Base-by-base conservation (phyloP, 92 coral and sea anemone species). In the Hydrozoanthus gracilis region DNA sequence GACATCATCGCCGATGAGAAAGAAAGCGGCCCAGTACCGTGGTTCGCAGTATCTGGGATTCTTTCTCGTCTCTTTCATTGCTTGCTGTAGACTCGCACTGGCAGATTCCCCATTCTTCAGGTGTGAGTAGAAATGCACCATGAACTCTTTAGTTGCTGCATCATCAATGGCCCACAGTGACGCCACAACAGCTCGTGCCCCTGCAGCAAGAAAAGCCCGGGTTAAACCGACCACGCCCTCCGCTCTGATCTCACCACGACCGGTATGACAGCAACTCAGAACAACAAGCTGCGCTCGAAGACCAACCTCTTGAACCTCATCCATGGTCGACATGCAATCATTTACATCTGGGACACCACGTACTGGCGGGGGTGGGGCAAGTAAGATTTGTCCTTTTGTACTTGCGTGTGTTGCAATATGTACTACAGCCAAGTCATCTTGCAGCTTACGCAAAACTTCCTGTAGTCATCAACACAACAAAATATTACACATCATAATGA, bases 161-260 rank as follows among this genome's bases (percentile, higher is more conserved):
- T 85, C 88, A 7, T 39, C 17, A 73, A 72, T 69, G 14, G 50
- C 82, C 82, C 88, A 85, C 44, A 85, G 69, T 11, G 88, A 14
- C 27, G 88, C 82, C 39, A 85, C 82, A 7, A 85, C 88, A 82
- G 77, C 73, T 15, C 49, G 72, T 58, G 39, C 87, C 87, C 64
- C 72, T 27, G 39, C 39, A 27, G 39, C 39, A 27, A 27, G 39
- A 27, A 27, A 27, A 27, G 39, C 39, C 2, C 39, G 39, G 39
- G 39, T 27, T 27, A 27, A 27, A 27, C 39, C 39, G 39, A 27
- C 39, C 39, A 27, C 39, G 39, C 39, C 39, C 39, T 27, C 39
- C 39, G 39, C 39, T 27, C 39, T 27, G 39, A 27, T 27, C 87
- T n/a, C 51, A 35, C 88, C 88, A 15, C 56, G 49, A 13, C 87